Conservation (phyloP, 2,797 vertebrate species). For the Sparus aurata region DNA sequence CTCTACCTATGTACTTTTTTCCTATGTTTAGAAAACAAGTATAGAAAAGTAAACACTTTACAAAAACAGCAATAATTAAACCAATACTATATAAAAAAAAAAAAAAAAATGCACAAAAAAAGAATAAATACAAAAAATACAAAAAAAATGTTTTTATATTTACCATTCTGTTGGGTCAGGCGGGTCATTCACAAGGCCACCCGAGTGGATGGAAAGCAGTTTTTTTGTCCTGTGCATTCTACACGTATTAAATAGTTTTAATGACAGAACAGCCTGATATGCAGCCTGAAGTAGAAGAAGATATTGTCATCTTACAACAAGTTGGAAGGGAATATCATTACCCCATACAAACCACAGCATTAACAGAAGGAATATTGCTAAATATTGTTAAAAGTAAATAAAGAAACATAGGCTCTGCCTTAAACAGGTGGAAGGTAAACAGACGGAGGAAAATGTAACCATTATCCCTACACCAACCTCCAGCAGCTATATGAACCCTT, state of each 20-base stretch:
- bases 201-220: too few relatives aligned
- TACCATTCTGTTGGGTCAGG: not conserved
- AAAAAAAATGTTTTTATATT: not conserved
- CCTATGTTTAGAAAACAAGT: not conserved
- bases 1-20: not conserved
- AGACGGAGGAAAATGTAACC: not conserved
- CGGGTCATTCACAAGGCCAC: too few relatives aligned
- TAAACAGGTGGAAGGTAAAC: not conserved
- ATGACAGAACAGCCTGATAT: not conserved
- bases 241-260: not conserved
- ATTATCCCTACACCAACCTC: not conserved
- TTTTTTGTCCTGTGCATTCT: slow-evolving; percentile 6
- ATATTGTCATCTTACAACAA: not conserved
- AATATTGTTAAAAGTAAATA: not conserved
- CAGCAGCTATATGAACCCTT: not conserved
- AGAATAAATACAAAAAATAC: not conserved
- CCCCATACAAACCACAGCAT: not conserved
- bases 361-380: not conserved
- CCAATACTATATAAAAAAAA: not conserved
- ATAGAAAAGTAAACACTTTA: not conserved
- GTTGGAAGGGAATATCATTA: slow-evolving; percentile 18
- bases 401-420: not conserved
- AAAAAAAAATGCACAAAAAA: not conserved
- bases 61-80: not conserved
- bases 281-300: not conserved